Conservation (phyloP, 2,888 invertebrate species). For the Epiblema foenella region DNA sequence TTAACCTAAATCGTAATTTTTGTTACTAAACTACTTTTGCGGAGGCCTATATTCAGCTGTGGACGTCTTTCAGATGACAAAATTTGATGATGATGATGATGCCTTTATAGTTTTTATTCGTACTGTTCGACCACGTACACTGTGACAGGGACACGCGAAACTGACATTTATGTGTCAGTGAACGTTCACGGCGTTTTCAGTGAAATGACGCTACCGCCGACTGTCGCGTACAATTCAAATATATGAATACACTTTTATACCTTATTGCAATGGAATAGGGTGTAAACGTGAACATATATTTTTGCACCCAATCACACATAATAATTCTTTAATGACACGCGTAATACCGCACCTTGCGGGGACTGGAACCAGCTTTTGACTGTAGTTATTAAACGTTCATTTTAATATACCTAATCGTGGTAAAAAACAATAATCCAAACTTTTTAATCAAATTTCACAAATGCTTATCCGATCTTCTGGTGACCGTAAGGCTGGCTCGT, state of each 20-base stretch:
- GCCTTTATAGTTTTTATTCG: too few species aligned
- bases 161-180: constrained; percentile 63
- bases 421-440: too few species aligned
- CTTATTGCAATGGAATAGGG: not conserved
- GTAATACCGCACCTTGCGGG: constrained; percentile 7
- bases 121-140: not conserved
- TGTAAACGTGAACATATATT: not conserved
- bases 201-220: constrained; percentile 22
- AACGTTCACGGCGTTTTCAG: constrained; percentile 47
- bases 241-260: not conserved
- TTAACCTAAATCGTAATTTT: too few species aligned
- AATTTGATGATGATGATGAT: too few species aligned
- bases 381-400: too few species aligned
- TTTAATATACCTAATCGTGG: too few species aligned
- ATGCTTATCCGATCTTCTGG: too few species aligned
- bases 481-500: too few species aligned
- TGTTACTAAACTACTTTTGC: too few species aligned
- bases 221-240: not conserved
- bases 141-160: constrained; percentile 54
- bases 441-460: too few species aligned
- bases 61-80: too few species aligned
- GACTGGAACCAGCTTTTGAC: not conserved
- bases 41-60: too few species aligned
- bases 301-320: not conserved
- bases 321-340: not conserved